Evolutionary conservation across 2,888 invertebrate genomes (phyloP), one percentile per base, ranked within the genome.

Genomic region (Xestia rhomboidea): DNA sequence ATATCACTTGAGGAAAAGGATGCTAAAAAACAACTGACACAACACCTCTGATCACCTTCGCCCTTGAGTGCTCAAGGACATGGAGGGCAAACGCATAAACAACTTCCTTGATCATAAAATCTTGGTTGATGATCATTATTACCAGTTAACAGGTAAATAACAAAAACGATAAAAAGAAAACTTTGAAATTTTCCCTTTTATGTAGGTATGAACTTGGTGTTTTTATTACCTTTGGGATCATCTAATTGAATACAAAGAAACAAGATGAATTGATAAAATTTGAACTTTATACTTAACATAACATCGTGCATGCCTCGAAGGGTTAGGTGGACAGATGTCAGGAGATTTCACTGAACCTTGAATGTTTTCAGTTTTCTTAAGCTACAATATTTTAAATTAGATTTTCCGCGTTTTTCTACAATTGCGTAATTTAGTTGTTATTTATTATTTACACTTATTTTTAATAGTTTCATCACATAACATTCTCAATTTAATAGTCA

Each of bases 21-120:
- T 44, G 8, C 11, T 21, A 15, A 49, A 60, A n/a, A 60, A 30
- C 18, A 11, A 64, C 38, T 46, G 38, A 64, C 34, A 24, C 13
- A 41, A n/a, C n/a, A 44, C 24, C 41, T 41, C 13, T 34, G 24
- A 68, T 62, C 34, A 51, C 24, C 27, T 71, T 51, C 46, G 51
- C 34, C 73, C 60, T 60, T 62, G 66, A 60, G 21, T 2, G 49
- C 8, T 57, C 68, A 51, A 80, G 76, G 70, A 54, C 69, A 41
- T 30, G 30, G 7, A 60, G 60, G 69, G 38, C 67, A 41, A 67
- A 62, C 34, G 46, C 73, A 60, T 34, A 24, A 18, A 74, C 18
- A 49, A 38, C 66, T 46, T 82, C 67, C 66, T 60, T 62, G n/a
- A 46, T 67, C 18, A 70, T 77, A 67, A 70, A 81, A 67, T 67